phyloP scores from a whole-genome alignment of 1,140 invertebrate species.

The Drosophila arawakana region DNA sequence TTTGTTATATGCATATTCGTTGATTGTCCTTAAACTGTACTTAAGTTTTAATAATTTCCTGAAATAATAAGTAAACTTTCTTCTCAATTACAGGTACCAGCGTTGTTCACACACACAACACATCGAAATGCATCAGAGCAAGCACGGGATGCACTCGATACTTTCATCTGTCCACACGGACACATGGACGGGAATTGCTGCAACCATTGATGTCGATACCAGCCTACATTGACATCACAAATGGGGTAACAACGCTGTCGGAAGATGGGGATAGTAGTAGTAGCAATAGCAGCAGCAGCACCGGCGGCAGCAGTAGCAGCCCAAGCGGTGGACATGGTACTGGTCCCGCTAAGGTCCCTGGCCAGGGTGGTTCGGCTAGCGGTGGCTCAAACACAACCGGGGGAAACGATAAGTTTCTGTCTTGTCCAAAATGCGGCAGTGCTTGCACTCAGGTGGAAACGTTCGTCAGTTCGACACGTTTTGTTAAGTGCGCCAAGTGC shows the following conservation, averaged over 20 bases:
- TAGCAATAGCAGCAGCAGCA: slow-evolving; percentile 9
- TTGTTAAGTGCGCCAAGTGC: slow-evolving; percentile 99
- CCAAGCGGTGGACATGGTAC: slow-evolving; percentile 20
- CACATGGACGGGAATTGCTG: slow-evolving; percentile 37
- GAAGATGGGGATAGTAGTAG: slow-evolving; percentile 41
- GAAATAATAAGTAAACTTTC: neutral
- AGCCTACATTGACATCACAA: slow-evolving; percentile 71
- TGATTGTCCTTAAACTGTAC: slow-evolving; percentile 58
- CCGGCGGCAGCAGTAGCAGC: slow-evolving; percentile 13
- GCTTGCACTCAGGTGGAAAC: slow-evolving; percentile 98
- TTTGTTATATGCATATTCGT: slow-evolving; percentile 30
- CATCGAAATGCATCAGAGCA: slow-evolving; percentile 58
- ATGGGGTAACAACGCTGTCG: slow-evolving; percentile 48
- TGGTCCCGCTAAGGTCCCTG: slow-evolving; percentile 33
- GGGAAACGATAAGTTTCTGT: slow-evolving; percentile 86
- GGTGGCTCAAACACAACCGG: slow-evolving; percentile 52
- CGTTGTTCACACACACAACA: slow-evolving; percentile 49
- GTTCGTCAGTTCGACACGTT: slow-evolving; percentile 97
- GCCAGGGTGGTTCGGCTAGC: slow-evolving; percentile 29
- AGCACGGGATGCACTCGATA: slow-evolving; percentile 34
- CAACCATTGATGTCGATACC: slow-evolving; percentile 62
- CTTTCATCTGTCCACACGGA: slow-evolving; percentile 54
- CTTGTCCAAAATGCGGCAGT: slow-evolving; percentile 97
- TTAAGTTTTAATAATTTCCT: slow-evolving; percentile 14
- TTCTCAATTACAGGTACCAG: slow-evolving; percentile 42